Evolutionary conservation across 2,797 vertebrate species (phyloP).

Genomic region (Silurus aristotelis): DNA sequence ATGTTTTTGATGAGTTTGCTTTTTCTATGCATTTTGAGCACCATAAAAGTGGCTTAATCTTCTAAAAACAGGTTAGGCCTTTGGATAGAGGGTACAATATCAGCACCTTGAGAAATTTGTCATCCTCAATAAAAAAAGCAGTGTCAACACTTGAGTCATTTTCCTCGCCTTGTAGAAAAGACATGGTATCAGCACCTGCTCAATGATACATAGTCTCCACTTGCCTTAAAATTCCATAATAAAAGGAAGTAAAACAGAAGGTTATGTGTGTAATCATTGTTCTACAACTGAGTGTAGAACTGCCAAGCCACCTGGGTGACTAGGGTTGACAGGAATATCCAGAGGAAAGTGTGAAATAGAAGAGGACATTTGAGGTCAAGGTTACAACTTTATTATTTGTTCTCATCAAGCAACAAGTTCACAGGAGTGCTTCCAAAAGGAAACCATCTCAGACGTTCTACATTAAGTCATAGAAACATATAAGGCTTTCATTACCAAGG

Average conservation of each 20-base stretch:
- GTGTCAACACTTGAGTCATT: background rate
- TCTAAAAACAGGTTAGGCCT: background rate
- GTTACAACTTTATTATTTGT: background rate
- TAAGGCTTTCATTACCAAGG: background rate
- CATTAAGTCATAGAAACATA: background rate
- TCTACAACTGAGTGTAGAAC: background rate
- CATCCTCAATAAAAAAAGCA: background rate
- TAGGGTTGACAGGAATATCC: background rate
- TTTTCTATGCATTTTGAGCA: background rate
- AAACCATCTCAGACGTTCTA: background rate
- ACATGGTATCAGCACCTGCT: background rate
- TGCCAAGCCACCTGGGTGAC: conserved; percentile 12
- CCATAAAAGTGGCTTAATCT: background rate
- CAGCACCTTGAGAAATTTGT: background rate
- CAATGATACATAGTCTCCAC: background rate
- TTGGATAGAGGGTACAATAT: background rate
- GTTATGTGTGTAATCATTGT: background rate
- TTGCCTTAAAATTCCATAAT: background rate
- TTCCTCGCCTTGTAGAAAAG: background rate
- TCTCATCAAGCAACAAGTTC: background rate
- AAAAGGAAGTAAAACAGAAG: conserved; percentile 2
- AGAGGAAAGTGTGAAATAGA: background rate
- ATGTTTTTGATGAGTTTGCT: background rate
- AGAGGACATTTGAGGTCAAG: background rate
- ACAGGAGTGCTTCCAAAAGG: too few species aligned